These are phyloP conservation scores for Chloromyia formosa DNA, from an alignment of 2,888 invertebrate genomes.

Conservation along the genomic window DNA sequence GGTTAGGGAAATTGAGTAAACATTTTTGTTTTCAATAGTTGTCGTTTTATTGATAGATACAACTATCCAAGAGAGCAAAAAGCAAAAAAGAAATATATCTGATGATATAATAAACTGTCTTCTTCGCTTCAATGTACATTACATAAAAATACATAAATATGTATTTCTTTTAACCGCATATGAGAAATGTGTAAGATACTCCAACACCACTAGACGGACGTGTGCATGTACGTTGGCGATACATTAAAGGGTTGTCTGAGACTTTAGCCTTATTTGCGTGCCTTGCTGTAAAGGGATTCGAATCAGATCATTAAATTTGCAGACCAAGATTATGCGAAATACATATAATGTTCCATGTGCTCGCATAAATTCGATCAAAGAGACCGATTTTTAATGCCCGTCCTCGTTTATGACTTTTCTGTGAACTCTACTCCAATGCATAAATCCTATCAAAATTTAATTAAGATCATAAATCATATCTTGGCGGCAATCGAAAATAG, in stretches of 20 bases:
- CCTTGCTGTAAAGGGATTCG: constrained; percentile 38
- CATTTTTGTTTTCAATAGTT: no score
- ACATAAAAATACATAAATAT: no score
- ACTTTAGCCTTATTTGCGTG: neutral
- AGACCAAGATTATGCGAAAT: constrained; percentile 45
- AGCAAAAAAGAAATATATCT: no score
- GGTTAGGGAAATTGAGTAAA: no score
- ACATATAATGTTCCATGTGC: constrained; percentile 43
- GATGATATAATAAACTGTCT: no score
- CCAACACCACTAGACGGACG: constrained; percentile 9
- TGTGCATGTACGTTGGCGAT: constrained; percentile 6
- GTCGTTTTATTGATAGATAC: no score
- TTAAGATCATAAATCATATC: constrained; percentile 43
- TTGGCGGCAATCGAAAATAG: constrained; percentile 35
- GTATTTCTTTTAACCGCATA: no score
- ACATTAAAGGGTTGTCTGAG: constrained; percentile 26
- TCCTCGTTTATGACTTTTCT: constrained; percentile 47
- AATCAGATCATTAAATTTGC: constrained; percentile 45
- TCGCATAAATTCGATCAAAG: constrained; percentile 47
- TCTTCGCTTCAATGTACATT: no score
- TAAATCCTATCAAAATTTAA: constrained; percentile 40
- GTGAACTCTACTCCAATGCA: constrained; percentile 36
- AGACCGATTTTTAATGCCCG: constrained; percentile 48
- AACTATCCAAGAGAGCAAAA: no score
- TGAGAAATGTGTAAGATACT: constrained; percentile 31